These are phyloP conservation scores for Himantopus leucocephalus DNA, from an alignment of 2,113 vertebrate species.

Conservation along the genomic window DNA sequence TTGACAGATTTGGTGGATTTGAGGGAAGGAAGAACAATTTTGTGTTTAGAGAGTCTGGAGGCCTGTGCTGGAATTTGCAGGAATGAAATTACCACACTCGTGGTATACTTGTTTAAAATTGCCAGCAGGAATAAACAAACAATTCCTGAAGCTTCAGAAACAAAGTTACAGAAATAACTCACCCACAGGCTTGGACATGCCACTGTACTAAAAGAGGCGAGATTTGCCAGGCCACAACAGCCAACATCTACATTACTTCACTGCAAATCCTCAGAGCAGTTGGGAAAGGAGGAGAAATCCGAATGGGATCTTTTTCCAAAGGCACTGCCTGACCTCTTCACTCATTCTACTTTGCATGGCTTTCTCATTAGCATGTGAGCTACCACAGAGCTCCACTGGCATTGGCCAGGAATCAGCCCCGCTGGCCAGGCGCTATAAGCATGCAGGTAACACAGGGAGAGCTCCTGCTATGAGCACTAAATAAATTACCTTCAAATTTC, in stretches of 20 bases:
- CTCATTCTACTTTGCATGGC: not conserved
- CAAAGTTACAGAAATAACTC: not conserved
- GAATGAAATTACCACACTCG: not conserved
- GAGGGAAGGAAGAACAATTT: not conserved
- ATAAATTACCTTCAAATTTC: not conserved
- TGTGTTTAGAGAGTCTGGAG: not conserved
- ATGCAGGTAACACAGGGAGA: not conserved
- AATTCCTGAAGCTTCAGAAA: not conserved
- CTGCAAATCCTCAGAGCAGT: not conserved
- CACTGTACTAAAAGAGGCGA: not conserved
- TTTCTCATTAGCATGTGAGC: not conserved
- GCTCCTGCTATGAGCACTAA: not conserved
- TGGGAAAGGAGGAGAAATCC: not conserved
- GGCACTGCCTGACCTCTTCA: not conserved
- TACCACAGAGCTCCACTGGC: not conserved
- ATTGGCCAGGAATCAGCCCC: not conserved
- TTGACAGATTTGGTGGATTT: not conserved
- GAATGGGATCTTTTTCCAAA: not conserved
- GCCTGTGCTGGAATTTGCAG: not conserved
- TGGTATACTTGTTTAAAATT: not conserved
- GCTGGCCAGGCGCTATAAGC: not conserved
- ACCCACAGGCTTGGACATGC: not conserved
- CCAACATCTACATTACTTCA: not conserved
- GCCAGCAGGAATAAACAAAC: not conserved
- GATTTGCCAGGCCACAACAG: not conserved